Evolutionary conservation across 2,797 vertebrate genomes (phyloP), one percentile per base, ranked within the genome.

Genomic region (Gastrophryne carolinensis): DNA sequence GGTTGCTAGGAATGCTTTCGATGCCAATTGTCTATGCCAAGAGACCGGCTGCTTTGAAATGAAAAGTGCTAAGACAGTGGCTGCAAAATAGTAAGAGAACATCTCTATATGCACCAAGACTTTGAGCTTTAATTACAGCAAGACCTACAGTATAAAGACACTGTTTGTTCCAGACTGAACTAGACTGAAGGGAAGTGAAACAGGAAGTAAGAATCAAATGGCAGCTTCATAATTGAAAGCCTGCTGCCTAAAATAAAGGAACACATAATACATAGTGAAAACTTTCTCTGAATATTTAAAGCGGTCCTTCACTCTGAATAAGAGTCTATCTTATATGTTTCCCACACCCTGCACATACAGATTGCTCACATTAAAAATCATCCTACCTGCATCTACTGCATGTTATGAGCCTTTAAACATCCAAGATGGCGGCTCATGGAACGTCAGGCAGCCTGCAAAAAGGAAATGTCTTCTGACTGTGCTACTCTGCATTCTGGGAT

Each of bases 1-100:
- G 80, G 86, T 86, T 87, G 83, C 81, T 86, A 67, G 67, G 73
- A 82, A 49, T 70, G 5, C 26, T 60, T 69, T 70, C 63, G 17
- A 50, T 50, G 34, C 56, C 32, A 67, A 61, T 30, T 53, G n/a
- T 15, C 62, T 34, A 53, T 70, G 56, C 73, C 73, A 69, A 47
- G 37, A 44, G 32, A 61, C 17, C n/a, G 70, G 50, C 6, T 54
- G 34, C 35, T 8, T 53, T 49, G 27, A 47, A 5, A 47, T 49
- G 19, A 35, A 56, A 71, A 60, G 17, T 27, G 3, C 52, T 56
- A 53, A 56, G 34, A 27, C 34, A 23, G 47, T 29, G 5, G 39
- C 19, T 15, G n/a, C n/a, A n/a, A n/a, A n/a, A n/a, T n/a, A 35
- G 24, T 52, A 30, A 60, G 72, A 13, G 21, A 35, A 58, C n/a